Percentiles rank a stretch among this genome's conserved stretches.
phyloP scores from a whole-genome alignment of 2,888 invertebrate species.

The Dicycla oo region DNA sequence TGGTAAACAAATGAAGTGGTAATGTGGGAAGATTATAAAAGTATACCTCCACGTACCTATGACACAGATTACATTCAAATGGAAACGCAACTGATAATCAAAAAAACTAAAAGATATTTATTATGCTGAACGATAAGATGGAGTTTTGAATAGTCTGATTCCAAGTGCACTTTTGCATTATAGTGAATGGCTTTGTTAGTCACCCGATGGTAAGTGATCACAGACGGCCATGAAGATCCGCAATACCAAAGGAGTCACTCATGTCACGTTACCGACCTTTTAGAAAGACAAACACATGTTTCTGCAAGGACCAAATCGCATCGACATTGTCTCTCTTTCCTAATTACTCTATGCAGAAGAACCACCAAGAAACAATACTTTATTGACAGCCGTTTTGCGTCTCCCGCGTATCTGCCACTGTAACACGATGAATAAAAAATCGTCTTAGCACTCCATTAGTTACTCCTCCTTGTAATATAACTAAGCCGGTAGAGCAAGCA shows the following conservation, averaged over 20 bases:
- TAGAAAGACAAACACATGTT: not conserved
- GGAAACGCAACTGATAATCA: slow-evolving; percentile 1
- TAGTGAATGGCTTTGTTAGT: not conserved
- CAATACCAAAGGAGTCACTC: slow-evolving; percentile 37
- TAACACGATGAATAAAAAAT: not conserved
- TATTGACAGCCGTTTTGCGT: not conserved
- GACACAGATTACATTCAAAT: not conserved
- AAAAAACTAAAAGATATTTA: not conserved
- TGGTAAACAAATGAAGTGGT: slow-evolving; percentile 33
- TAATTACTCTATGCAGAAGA: not conserved
- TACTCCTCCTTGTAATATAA: slow-evolving; percentile 20
- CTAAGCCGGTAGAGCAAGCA: slow-evolving; percentile 30
- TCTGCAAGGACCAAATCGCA: not conserved
- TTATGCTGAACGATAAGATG: not conserved
- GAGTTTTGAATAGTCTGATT: not conserved
- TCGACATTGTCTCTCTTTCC: not conserved
- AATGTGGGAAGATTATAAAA: slow-evolving; percentile 21
- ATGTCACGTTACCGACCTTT: slow-evolving; percentile 34
- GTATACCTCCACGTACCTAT: not conserved
- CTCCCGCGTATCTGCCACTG: too few species aligned
- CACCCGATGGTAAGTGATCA: not conserved
- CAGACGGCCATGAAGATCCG: slow-evolving; percentile 17
- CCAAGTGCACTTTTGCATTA: not conserved
- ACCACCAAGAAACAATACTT: not conserved
- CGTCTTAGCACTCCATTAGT: slow-evolving; percentile 39